Percentiles rank a stretch among this genome's conserved stretches.
phyloP scores from a whole-genome alignment of 2,888 invertebrate genomes.

The Mythimna impura region DNA sequence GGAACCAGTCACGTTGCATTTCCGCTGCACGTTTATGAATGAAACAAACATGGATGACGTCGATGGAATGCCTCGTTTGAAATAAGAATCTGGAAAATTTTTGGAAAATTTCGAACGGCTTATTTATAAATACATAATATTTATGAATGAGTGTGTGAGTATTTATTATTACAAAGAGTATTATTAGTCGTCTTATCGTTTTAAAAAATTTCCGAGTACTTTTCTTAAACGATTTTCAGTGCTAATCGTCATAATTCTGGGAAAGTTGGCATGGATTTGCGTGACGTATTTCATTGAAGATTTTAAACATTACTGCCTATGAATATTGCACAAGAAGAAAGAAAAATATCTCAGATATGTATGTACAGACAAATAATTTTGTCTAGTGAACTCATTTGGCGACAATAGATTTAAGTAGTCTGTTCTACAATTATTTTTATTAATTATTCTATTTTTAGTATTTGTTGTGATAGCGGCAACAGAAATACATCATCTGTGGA shows the following conservation, averaged over 20 bases:
- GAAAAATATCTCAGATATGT: slow-evolving; percentile 15
- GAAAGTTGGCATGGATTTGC: slow-evolving; percentile 55
- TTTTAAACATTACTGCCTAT: slow-evolving; percentile 29
- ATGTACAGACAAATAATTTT: slow-evolving; percentile 9
- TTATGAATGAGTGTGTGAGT: slow-evolving; percentile 14
- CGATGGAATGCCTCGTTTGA: slow-evolving; percentile 43
- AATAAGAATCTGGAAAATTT: slow-evolving; percentile 21
- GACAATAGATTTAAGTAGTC: slow-evolving; percentile 8
- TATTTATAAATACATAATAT: not conserved
- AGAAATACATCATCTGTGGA: no score
- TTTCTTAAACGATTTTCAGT: slow-evolving; percentile 17
- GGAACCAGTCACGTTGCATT: slow-evolving; percentile 48
- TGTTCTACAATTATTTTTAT: not conserved
- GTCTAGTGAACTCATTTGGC: slow-evolving; percentile 8
- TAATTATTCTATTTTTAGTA: no score
- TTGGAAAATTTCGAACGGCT: not conserved
- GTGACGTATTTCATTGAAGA: slow-evolving; percentile 63
- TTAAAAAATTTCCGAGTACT: slow-evolving; percentile 9
- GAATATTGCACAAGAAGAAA: slow-evolving; percentile 22
- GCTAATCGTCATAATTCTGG: slow-evolving; percentile 19
- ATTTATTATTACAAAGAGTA: not conserved
- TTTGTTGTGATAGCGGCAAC: no score
- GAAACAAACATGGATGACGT: slow-evolving; percentile 48
- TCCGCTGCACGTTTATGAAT: slow-evolving; percentile 58
- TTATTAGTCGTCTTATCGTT: slow-evolving; percentile 5